Percentiles rank a stretch among this genome's conserved stretches.
Conservation (phyloP, 2,113 vertebrate genomes). For the Oceanodroma tethys region DNA sequence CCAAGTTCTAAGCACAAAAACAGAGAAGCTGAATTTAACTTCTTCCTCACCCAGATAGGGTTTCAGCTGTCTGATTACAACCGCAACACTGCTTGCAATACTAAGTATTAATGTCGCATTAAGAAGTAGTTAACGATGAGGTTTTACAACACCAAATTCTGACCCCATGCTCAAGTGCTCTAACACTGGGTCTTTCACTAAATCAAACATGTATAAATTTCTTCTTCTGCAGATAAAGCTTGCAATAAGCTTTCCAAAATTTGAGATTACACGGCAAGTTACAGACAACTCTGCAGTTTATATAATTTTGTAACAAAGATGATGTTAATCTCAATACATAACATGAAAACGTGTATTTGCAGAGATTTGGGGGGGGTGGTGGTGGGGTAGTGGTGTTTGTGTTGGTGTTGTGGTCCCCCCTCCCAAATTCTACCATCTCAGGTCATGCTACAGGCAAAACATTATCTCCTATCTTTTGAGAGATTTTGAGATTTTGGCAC, state of each 20-base stretch:
- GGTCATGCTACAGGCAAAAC: background rate
- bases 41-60: constrained; percentile 18
- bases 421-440: background rate
- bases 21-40: constrained; percentile 50
- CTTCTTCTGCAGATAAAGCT: background rate
- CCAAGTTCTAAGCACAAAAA: constrained; percentile 37
- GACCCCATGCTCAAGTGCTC: background rate
- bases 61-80: constrained; percentile 15
- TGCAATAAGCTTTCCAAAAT: background rate
- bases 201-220: background rate
- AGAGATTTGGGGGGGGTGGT: background rate
- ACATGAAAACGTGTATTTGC: background rate
- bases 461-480: background rate
- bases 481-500: background rate
- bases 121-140: background rate
- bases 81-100: background rate
- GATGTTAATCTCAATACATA: background rate
- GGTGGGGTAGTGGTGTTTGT: background rate
- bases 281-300: background rate
- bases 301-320: background rate
- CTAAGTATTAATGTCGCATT: background rate
- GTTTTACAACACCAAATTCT: background rate
- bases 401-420: background rate
- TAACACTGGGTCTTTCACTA: background rate
- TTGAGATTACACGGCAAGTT: background rate